Evolutionary conservation across 2,797 vertebrate genomes (phyloP).

Genomic region (Petrocephalus schoutedeni): DNA sequence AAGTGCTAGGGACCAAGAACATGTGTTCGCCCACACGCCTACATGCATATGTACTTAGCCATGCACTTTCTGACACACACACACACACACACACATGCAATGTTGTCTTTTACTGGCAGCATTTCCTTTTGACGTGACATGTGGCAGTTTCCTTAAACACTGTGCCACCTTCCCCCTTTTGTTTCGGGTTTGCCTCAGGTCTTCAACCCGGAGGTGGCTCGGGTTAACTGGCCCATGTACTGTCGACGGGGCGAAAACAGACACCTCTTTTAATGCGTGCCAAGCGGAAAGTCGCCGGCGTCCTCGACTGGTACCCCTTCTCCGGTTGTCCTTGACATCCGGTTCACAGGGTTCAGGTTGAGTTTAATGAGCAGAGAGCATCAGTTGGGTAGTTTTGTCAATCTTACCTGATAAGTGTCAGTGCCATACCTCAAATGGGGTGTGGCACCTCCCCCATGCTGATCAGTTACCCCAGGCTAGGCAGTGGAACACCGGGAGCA

Average conservation of each 20-base stretch:
- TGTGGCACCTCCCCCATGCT: background rate
- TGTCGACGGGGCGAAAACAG: constrained; percentile 4
- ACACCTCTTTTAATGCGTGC: background rate
- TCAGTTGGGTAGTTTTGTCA: background rate
- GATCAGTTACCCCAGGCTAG: background rate
- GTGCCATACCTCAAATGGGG: background rate
- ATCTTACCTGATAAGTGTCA: background rate
- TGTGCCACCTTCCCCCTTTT: background rate
- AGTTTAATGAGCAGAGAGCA: background rate
- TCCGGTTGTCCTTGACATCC: background rate
- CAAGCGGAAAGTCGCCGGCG: background rate
- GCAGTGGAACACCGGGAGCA: background rate
- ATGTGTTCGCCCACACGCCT: background rate
- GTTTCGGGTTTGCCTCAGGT: background rate
- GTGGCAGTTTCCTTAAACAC: background rate
- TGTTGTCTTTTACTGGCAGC: background rate
- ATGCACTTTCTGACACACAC: background rate
- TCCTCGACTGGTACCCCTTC: background rate
- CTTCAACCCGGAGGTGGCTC: background rate
- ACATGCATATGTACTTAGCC: background rate
- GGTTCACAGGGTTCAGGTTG: background rate
- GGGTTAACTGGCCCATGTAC: background rate
- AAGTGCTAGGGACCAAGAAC: background rate
- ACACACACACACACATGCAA: background rate
- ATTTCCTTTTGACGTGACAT: background rate